These are phyloP conservation scores for Phania funesta DNA, from an alignment of 2,888 invertebrate species.

Conservation along the genomic window DNA sequence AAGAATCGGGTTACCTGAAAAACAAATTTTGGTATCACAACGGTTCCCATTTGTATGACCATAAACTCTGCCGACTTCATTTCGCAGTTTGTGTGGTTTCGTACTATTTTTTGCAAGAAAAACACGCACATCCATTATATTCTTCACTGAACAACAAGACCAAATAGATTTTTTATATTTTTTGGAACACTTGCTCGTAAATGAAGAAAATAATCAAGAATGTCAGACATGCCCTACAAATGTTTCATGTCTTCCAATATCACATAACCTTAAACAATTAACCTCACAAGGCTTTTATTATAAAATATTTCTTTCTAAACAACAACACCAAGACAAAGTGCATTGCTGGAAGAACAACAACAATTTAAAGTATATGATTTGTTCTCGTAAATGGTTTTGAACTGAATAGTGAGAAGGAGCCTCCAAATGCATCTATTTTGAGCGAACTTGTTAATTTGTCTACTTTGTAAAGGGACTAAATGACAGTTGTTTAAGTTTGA, in stretches of 20 bases:
- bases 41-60: background rate
- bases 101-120: background rate
- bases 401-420: too few species aligned
- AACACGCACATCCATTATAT: background rate
- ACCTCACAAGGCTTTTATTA: slow-evolving; percentile 53
- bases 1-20: background rate
- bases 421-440: too few species aligned
- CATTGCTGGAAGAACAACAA: background rate
- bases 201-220: slow-evolving; percentile 51
- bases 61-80: background rate
- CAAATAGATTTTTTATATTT: background rate
- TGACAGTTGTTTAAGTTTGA: too few species aligned
- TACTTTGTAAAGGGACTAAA: too few species aligned
- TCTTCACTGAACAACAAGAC: background rate
- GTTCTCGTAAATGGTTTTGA: background rate
- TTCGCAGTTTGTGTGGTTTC: background rate
- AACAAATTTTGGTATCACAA: background rate
- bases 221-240: slow-evolving; percentile 46
- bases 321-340: background rate
- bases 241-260: slow-evolving; percentile 52
- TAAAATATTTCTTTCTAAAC: slow-evolving; percentile 46
- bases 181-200: background rate
- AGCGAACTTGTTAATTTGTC: too few species aligned
- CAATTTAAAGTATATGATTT: too few species aligned
- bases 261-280: slow-evolving; percentile 62